Evolutionary conservation across 2,797 vertebrate genomes (phyloP).

Genomic region (Sebastes flavidus): DNA sequence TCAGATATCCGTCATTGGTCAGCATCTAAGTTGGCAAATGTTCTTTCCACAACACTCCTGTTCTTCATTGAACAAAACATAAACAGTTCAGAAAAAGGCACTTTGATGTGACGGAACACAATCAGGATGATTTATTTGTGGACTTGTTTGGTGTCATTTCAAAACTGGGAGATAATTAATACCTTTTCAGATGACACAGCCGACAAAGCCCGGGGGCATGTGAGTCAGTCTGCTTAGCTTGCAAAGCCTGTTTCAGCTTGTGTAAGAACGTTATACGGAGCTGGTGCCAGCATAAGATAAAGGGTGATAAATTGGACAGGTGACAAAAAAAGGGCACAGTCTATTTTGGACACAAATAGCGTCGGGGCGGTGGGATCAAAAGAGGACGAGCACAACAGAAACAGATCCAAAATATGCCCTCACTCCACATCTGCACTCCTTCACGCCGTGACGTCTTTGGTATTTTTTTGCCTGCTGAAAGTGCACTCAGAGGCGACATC

Average conservation of each 20-base stretch:
- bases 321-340: background rate
- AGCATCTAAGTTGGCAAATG: background rate
- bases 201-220: background rate
- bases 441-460: conserved; percentile 23
- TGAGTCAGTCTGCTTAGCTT: conserved; percentile 16
- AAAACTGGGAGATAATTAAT: background rate
- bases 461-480: conserved; percentile 21
- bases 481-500: conserved; percentile 45
- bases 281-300: background rate
- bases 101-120: background rate
- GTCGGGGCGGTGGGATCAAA: background rate
- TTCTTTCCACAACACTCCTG: background rate
- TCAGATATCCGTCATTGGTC: background rate
- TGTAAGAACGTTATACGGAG: background rate
- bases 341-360: background rate
- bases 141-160: conserved; percentile 1
- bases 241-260: conserved; percentile 18
- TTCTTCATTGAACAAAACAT: background rate
- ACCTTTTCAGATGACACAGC: background rate
- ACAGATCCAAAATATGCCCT: background rate
- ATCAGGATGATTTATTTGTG: background rate
- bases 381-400: background rate
- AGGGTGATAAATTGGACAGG: background rate
- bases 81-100: background rate
- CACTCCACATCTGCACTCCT: conserved; percentile 38